A percentile compares a stretch with the other conserved stretches of the same genome.
phyloP scores from a whole-genome alignment of 2,888 invertebrate species.

The Pyrrhosoma nymphula region DNA sequence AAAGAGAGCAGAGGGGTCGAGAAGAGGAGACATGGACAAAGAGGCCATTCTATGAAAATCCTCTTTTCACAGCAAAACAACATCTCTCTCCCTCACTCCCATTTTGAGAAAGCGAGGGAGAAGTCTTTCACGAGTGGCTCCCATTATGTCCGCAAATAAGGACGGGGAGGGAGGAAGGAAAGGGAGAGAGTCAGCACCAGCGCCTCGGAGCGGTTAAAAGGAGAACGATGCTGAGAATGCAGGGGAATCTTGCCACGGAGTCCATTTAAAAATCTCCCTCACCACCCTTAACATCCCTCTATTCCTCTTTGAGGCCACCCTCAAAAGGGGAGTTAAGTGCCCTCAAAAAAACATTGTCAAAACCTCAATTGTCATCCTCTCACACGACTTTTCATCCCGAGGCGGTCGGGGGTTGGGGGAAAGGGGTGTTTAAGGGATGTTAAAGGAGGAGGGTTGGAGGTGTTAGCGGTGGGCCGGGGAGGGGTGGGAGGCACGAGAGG shows the following conservation, averaged over 20 bases:
- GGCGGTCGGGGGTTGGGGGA: background rate
- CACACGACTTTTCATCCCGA: constrained; percentile 20
- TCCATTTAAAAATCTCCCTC: constrained; percentile 17
- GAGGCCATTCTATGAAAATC: constrained; percentile 7
- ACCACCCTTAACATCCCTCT: background rate
- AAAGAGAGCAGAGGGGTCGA: background rate
- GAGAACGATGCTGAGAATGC: constrained; percentile 10
- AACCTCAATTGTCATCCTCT: constrained; percentile 58
- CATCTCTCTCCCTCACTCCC: constrained; percentile 2
- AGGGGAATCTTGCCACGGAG: background rate
- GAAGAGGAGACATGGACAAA: background rate
- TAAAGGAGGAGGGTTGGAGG: background rate
- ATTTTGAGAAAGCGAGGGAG: background rate
- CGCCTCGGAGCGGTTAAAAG: constrained; percentile 46
- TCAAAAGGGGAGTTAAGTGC: constrained; percentile 35
- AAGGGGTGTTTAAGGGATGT: background rate
- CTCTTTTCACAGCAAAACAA: constrained; percentile 29
- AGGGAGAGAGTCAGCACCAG: background rate
- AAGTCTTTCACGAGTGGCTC: constrained; percentile 22
- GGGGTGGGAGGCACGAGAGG: background rate
- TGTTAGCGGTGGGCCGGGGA: background rate
- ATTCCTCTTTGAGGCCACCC: background rate
- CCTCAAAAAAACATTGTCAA: constrained; percentile 30
- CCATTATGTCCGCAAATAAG: constrained; percentile 13
- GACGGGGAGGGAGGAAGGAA: background rate